Conservation (phyloP, 2,113 vertebrate species). For the Bolborhynchus lineola region DNA sequence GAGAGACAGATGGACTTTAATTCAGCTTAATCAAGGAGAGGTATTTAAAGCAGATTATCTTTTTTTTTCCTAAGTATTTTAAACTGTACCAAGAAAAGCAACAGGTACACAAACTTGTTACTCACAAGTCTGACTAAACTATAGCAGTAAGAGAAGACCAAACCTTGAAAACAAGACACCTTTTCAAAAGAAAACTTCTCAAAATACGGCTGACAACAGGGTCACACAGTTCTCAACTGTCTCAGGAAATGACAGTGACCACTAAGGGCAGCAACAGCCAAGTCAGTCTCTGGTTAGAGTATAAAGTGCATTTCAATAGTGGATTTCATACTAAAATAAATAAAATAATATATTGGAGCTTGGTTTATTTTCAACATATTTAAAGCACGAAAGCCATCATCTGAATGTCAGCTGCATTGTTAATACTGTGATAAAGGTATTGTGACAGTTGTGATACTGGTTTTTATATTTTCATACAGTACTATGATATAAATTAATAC, state of each 20-base stretch:
- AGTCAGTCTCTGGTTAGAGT: neutral
- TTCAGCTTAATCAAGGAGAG: neutral
- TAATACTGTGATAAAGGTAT: neutral
- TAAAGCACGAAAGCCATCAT: neutral
- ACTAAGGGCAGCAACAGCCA: neutral
- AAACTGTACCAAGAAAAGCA: neutral
- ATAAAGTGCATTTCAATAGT: neutral
- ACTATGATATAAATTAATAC: neutral
- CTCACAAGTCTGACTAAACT: neutral
- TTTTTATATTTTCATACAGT: neutral
- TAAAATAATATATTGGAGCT: neutral
- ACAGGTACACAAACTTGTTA: neutral
- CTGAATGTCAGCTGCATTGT: neutral
- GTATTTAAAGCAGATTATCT: neutral
- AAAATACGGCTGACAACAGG: neutral
- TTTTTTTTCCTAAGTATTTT: neutral
- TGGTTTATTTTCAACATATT: neutral
- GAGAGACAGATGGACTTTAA: neutral
- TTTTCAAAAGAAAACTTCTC: neutral
- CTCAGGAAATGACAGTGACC: neutral
- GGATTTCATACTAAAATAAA: neutral
- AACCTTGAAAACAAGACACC: neutral
- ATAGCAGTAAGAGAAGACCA: neutral
- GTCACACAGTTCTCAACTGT: neutral
- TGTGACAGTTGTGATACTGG: neutral